Evolutionary conservation across 2,113 vertebrate species (phyloP).

Genomic region (pig (Sus scrofa)): DNA sequence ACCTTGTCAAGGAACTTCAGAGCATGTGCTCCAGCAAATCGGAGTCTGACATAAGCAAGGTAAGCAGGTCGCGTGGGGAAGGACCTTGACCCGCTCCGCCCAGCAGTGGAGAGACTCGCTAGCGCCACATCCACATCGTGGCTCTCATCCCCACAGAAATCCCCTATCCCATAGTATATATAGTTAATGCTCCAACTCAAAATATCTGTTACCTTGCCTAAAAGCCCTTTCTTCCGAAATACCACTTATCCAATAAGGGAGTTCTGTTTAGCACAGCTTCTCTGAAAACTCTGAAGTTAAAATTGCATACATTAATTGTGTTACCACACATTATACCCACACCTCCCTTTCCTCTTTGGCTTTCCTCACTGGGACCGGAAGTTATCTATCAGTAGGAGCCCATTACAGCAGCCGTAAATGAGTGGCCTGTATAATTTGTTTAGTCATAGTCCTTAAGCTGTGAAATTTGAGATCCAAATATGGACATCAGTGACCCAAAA

Average conservation of each 20-base stretch:
- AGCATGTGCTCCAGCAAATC: conserved; percentile 97
- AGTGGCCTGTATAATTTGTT: neutral
- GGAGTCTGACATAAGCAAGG: conserved; percentile 98
- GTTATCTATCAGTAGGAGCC: neutral
- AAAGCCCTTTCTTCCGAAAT: neutral
- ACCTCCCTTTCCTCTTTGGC: neutral
- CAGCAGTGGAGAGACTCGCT: neutral
- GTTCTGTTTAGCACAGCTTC: neutral
- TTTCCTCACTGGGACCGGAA: neutral
- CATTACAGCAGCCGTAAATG: neutral
- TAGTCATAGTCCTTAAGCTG: neutral
- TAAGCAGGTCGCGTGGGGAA: conserved; percentile 72
- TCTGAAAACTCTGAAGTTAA: neutral
- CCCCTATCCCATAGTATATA: neutral
- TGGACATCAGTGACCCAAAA: neutral
- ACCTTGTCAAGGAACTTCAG: conserved; percentile 95
- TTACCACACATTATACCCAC: neutral
- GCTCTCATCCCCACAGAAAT: neutral
- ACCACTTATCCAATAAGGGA: neutral
- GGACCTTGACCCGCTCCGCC: accelerated
- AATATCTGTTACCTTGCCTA: neutral
- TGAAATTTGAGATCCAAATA: conserved; percentile 48
- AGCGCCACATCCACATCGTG: neutral
- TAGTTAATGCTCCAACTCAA: neutral
- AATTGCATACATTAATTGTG: neutral